phyloP scores from a whole-genome alignment of 1,140 invertebrate genomes.

The Gonatopus flavifemur region DNA sequence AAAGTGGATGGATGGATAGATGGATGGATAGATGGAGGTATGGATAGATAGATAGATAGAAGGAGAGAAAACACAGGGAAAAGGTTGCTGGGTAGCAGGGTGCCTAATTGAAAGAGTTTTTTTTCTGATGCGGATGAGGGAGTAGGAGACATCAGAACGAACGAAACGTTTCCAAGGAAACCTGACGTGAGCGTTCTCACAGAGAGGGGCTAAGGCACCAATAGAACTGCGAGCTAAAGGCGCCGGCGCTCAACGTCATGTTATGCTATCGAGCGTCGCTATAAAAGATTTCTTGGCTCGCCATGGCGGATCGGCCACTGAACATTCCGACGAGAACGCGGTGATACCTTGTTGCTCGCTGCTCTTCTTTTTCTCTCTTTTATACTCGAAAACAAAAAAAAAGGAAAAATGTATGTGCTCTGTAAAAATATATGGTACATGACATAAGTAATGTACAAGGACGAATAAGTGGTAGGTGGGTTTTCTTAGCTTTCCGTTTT shows the following conservation, averaged over 20 bases:
- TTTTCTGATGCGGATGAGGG: conserved; percentile 32
- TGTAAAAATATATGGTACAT: too few species aligned
- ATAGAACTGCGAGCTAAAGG: conserved; percentile 36
- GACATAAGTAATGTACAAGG: too few species aligned
- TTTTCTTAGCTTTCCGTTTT: too few species aligned
- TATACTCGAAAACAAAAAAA: too few species aligned
- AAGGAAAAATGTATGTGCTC: too few species aligned
- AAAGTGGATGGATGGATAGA: too few species aligned
- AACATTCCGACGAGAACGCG: background rate
- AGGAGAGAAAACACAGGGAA: conserved; percentile 22
- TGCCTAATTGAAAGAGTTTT: conserved; percentile 49
- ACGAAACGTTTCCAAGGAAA: conserved; percentile 55
- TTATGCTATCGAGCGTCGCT: conserved; percentile 52
- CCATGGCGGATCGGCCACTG: conserved; percentile 36
- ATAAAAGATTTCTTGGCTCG: conserved; percentile 50
- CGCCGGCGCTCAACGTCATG: conserved; percentile 47
- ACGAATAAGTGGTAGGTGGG: too few species aligned
- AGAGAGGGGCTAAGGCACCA: conserved; percentile 36
- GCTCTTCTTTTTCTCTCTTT: conserved; percentile 29
- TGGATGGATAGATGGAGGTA: too few species aligned
- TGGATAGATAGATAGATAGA: conserved; percentile 29
- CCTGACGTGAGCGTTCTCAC: conserved; percentile 36
- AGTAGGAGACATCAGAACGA: conserved; percentile 43
- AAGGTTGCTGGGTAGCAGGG: conserved; percentile 23
- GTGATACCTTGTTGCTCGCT: too few species aligned